These are phyloP conservation scores for Eciton burchellii DNA, from an alignment of 1,140 invertebrate genomes.

Conservation along the genomic window DNA sequence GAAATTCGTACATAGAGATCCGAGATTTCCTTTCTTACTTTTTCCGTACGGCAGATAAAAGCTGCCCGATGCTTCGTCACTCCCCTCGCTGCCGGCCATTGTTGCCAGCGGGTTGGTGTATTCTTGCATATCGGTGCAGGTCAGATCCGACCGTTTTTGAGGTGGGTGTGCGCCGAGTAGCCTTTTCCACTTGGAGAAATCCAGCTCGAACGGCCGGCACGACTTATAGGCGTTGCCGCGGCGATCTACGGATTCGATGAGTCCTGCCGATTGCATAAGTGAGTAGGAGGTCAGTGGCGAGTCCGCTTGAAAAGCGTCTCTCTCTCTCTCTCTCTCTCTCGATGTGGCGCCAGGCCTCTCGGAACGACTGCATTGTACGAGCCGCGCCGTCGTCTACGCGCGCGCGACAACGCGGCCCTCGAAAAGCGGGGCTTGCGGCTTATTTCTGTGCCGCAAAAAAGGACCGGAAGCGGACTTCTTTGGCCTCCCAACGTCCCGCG, in stretches of 20 bases:
- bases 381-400: slow-evolving; percentile 27
- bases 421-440: background rate
- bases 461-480: slow-evolving; percentile 53
- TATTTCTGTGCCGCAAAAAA: slow-evolving; percentile 54
- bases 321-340: background rate
- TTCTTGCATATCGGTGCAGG: slow-evolving; percentile 4
- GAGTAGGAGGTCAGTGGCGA: slow-evolving; percentile 64
- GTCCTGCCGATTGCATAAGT: slow-evolving; percentile 71
- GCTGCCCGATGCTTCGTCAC: background rate
- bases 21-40: background rate
- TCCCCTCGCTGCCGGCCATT: background rate
- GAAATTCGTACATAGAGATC: too few relatives aligned
- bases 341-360: slow-evolving; percentile 63
- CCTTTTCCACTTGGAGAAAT: slow-evolving; percentile 62
- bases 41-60: background rate
- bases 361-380: slow-evolving; percentile 23
- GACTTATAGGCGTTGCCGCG: slow-evolving; percentile 62
- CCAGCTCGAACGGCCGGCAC: slow-evolving; percentile 40
- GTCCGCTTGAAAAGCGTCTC: slow-evolving; percentile 51
- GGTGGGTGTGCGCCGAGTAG: slow-evolving; percentile 57
- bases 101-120: background rate
- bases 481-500: background rate
- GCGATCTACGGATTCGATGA: slow-evolving; percentile 63
- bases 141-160: slow-evolving; percentile 7
- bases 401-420: too few relatives aligned